Evolutionary conservation across 2,113 vertebrate species (phyloP).

Genomic region (Neotragus moschatus): DNA sequence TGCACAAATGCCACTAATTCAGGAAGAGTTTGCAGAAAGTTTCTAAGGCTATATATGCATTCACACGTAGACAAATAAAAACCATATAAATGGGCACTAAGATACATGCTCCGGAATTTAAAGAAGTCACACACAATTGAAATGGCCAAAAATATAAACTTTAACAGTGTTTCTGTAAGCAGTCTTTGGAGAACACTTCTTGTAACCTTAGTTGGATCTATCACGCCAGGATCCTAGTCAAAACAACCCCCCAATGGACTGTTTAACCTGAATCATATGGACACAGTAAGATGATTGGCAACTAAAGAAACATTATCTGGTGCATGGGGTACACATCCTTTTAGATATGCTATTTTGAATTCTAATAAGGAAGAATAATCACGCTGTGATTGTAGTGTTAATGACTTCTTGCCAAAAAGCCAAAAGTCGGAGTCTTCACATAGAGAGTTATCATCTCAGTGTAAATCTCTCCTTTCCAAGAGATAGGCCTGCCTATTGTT

Average conservation of each 20-base stretch:
- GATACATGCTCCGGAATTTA: not conserved
- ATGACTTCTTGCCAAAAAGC: not conserved
- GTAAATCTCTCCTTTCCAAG: not conserved
- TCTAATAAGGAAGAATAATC: not conserved
- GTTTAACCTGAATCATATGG: not conserved
- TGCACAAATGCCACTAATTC: not conserved
- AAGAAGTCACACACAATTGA: not conserved
- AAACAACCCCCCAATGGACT: not conserved
- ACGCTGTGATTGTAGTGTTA: not conserved
- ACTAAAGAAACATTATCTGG: not conserved
- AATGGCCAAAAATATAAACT: not conserved
- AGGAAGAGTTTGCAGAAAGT: not conserved
- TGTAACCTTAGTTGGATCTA: not conserved
- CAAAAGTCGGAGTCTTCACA: not conserved
- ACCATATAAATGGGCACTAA: not conserved
- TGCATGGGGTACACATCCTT: not conserved
- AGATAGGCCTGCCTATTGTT: accelerated
- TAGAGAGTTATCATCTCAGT: not conserved
- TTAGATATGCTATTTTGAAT: not conserved
- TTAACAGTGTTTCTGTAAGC: not conserved
- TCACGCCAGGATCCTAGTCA: not conserved
- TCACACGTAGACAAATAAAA: not conserved
- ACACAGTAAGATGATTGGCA: not conserved
- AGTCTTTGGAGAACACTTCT: not conserved
- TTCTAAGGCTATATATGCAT: not conserved